These are phyloP conservation scores for Phania funesta DNA, from an alignment of 2,888 invertebrate genomes.

Conservation along the genomic window DNA sequence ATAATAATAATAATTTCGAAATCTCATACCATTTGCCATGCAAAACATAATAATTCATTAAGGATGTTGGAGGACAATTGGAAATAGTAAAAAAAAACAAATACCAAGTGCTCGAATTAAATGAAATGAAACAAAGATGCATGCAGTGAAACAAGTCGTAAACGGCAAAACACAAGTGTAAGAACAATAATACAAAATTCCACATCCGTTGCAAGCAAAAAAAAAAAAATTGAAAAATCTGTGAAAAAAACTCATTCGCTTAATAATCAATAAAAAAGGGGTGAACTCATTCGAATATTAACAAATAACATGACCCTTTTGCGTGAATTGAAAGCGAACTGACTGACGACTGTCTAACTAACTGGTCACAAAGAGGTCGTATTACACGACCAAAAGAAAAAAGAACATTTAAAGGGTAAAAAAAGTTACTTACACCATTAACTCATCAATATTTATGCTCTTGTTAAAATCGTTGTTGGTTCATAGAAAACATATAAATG, in stretches of 20 bases:
- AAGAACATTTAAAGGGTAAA: slow-evolving; percentile 29
- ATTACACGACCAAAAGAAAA: slow-evolving; percentile 45
- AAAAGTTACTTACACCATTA: slow-evolving; percentile 50
- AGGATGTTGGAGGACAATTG: slow-evolving; percentile 32
- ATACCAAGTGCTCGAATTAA: slow-evolving; percentile 31
- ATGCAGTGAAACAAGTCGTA: slow-evolving; percentile 19
- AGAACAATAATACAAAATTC: slow-evolving; percentile 48
- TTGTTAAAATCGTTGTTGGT: slow-evolving; percentile 55
- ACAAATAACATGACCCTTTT: slow-evolving; percentile 34
- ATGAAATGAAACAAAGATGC: slow-evolving; percentile 8
- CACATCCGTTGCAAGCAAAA: slow-evolving; percentile 41
- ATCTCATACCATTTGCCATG: slow-evolving; percentile 3
- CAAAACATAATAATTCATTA: slow-evolving; percentile 54
- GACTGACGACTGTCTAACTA: not conserved
- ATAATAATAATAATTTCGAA: slow-evolving; percentile 40
- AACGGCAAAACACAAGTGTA: slow-evolving; percentile 25
- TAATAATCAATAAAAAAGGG: slow-evolving; percentile 63
- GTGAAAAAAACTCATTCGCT: slow-evolving; percentile 21
- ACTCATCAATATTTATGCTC: slow-evolving; percentile 66
- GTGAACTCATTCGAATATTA: slow-evolving; percentile 33
- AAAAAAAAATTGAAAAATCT: slow-evolving; percentile 24
- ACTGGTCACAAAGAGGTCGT: slow-evolving; percentile 64
- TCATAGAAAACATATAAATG: slow-evolving; percentile 66
- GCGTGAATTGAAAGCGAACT: not conserved
- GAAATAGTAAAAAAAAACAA: not conserved